Percentiles rank a stretch among this genome's conserved stretches.
These are phyloP conservation scores for Daktulosphaira vitifoliae DNA, from an alignment of 1,140 invertebrate genomes.

Conservation along the genomic window DNA sequence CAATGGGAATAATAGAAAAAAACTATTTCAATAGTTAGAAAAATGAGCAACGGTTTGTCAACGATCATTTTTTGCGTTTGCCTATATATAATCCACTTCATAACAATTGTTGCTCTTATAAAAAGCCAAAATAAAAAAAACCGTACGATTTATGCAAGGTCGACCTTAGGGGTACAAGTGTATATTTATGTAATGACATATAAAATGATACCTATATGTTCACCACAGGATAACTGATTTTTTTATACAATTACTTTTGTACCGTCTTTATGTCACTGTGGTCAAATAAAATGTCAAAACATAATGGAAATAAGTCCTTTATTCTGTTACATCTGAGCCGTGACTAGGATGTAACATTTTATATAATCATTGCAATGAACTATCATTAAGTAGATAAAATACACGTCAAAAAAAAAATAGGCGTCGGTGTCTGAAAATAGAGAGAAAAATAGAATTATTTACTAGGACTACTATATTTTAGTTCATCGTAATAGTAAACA, in stretches of 20 bases:
- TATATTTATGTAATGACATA: background rate
- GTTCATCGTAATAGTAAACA: no score
- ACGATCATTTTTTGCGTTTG: background rate
- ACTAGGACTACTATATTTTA: no score
- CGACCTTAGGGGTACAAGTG: background rate
- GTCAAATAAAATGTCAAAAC: constrained; percentile 27
- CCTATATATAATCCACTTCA: background rate
- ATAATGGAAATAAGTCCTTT: constrained; percentile 3
- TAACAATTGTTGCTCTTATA: constrained; percentile 1
- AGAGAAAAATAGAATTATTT: no score
- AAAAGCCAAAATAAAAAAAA: constrained; percentile 1
- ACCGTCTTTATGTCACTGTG: background rate
- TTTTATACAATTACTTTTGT: background rate
- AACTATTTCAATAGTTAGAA: constrained; percentile 5
- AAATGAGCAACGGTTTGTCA: background rate
- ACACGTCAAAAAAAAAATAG: no score
- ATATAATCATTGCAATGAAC: no score
- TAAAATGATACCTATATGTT: no score
- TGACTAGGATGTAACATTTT: no score
- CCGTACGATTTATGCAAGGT: constrained; percentile 5
- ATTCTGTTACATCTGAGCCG: no score
- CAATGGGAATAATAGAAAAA: background rate
- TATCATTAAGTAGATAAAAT: no score
- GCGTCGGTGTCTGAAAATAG: no score
- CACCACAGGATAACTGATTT: no score